Evolutionary conservation across 2,888 invertebrate species (phyloP).

Genomic region (Cheilosia impressa): DNA sequence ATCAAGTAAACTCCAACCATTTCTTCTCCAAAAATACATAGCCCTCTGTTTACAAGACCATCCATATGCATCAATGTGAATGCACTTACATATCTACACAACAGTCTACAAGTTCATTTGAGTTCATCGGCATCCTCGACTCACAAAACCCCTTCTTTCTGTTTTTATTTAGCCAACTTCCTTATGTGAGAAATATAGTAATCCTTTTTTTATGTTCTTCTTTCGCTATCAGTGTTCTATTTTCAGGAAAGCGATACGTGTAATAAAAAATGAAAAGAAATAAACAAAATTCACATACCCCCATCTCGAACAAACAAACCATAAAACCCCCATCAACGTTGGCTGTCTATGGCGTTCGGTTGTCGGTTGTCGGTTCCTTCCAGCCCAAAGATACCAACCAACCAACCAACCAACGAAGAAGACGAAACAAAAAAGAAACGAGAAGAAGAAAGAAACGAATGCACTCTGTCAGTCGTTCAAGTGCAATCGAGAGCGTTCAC

Average conservation of each 20-base stretch:
- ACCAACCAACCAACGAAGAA: slow-evolving; percentile 30
- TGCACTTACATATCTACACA: neutral
- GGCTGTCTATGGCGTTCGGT: slow-evolving; percentile 23
- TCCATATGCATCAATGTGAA: neutral
- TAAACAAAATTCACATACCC: slow-evolving; percentile 49
- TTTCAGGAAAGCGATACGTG: slow-evolving; percentile 56
- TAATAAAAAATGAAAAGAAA: slow-evolving; percentile 34
- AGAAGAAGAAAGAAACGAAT: slow-evolving; percentile 67
- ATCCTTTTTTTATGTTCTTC: slow-evolving; percentile 24
- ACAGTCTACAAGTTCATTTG: slow-evolving; percentile 65
- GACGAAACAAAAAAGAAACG: slow-evolving; percentile 18
- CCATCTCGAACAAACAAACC: slow-evolving; percentile 69
- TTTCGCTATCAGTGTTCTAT: slow-evolving; percentile 72
- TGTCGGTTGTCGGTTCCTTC: slow-evolving; percentile 39
- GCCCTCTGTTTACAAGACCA: neutral
- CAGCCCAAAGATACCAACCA: slow-evolving; percentile 52
- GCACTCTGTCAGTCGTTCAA: slow-evolving; percentile 80
- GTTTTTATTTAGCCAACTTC: slow-evolving; percentile 62
- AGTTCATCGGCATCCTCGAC: slow-evolving; percentile 68
- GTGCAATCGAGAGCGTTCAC: slow-evolving; percentile 81
- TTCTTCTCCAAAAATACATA: neutral
- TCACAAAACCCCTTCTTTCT: slow-evolving; percentile 46
- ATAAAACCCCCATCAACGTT: slow-evolving; percentile 64
- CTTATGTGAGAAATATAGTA: slow-evolving; percentile 61
- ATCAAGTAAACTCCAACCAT: too few relatives aligned